Percentiles rank a stretch among this genome's conserved stretches.
These are phyloP conservation scores for Tachyglossus aculeatus DNA, from an alignment of 2,797 vertebrate genomes.

Conservation along the genomic window DNA sequence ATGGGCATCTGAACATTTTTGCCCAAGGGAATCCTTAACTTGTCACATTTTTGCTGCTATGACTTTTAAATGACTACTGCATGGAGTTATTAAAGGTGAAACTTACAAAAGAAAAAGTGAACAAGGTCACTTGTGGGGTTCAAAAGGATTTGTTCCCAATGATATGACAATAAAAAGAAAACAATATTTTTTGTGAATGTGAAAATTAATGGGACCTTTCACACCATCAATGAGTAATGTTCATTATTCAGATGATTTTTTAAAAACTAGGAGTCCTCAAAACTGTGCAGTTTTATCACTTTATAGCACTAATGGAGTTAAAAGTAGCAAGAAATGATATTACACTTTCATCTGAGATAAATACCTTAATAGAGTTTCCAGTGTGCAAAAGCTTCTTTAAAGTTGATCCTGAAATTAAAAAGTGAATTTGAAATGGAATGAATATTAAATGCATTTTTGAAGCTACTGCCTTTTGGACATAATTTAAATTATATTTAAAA, in stretches of 20 bases:
- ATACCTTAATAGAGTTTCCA: constrained; percentile 98
- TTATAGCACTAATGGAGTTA: neutral
- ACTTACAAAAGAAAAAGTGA: neutral
- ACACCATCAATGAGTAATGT: neutral
- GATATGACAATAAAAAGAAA: neutral
- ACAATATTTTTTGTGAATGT: neutral
- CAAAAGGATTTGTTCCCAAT: neutral
- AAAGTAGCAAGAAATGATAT: neutral
- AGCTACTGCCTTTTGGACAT: neutral
- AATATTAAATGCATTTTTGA: constrained; percentile 18
- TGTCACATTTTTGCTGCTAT: no score
- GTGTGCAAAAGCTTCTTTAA: constrained; percentile 99
- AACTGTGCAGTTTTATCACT: neutral
- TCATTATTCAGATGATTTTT: neutral
- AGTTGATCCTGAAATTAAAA: constrained; percentile 85
- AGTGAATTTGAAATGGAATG: constrained; percentile 25
- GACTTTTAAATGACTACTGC: no score
- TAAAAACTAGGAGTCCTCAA: neutral
- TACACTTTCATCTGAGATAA: neutral
- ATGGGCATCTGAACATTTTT: no score
- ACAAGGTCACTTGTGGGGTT: neutral
- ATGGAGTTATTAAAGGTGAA: neutral
- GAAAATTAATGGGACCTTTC: neutral
- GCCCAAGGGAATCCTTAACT: no score
- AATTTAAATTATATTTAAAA: constrained; percentile 6